Conservation (phyloP, 2,113 vertebrate species). For the Pachycephala philippinensis region DNA sequence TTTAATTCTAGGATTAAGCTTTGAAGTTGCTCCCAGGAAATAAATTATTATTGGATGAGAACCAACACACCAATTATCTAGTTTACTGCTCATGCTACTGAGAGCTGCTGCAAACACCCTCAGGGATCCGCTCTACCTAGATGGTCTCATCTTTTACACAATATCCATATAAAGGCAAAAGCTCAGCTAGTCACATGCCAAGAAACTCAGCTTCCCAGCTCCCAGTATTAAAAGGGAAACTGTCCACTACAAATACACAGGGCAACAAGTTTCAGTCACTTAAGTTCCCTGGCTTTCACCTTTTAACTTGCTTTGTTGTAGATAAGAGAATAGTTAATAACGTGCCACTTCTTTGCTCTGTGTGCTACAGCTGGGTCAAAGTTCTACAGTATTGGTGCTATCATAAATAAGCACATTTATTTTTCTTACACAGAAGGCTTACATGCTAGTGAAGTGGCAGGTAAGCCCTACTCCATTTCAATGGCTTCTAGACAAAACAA, state of each 20-base stretch:
- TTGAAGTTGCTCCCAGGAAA: constrained; percentile 61
- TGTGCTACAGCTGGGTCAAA: not conserved
- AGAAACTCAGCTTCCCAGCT: not conserved
- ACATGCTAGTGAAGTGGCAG: not conserved
- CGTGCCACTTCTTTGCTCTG: not conserved
- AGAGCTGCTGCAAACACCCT: constrained; percentile 19
- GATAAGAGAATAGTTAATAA: not conserved
- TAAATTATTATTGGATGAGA: constrained; percentile 67
- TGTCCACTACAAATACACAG: not conserved
- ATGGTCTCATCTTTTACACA: not conserved
- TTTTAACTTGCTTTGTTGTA: not conserved
- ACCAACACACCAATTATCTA: constrained; percentile 63
- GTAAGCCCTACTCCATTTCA: not conserved
- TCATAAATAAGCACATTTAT: not conserved
- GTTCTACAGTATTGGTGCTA: not conserved
- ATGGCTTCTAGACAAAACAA: not conserved
- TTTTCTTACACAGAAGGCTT: constrained; percentile 3
- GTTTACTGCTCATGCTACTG: constrained; percentile 54
- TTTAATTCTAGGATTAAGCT: constrained; percentile 68
- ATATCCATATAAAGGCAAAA: not conserved
- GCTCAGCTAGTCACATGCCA: not conserved
- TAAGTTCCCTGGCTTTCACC: not conserved
- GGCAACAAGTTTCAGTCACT: not conserved
- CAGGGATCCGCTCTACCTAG: constrained; percentile 21
- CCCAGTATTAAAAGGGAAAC: not conserved